Conservation (phyloP, 2,113 vertebrate species). For the Atlantisia rogersi region DNA sequence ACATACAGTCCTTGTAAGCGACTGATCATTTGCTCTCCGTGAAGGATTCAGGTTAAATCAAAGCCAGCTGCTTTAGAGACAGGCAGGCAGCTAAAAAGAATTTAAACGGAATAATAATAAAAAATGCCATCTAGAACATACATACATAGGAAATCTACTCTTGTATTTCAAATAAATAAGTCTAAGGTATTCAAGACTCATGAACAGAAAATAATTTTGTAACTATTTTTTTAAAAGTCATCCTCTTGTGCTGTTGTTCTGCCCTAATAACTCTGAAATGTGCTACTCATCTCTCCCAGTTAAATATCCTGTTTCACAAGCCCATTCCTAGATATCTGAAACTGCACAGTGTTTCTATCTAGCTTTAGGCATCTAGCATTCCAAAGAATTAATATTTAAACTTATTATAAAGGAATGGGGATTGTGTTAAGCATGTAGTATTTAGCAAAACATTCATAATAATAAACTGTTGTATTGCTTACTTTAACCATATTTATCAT, state of each 20-base stretch:
- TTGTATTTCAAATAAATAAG: slow-evolving; percentile 42
- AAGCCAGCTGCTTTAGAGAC: slow-evolving; percentile 72
- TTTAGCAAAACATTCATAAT: slow-evolving; percentile 74
- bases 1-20: background rate
- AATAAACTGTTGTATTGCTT: slow-evolving; percentile 65
- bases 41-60: slow-evolving; percentile 75
- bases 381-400: slow-evolving; percentile 86
- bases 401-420: slow-evolving; percentile 80
- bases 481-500: slow-evolving; percentile 65
- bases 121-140: slow-evolving; percentile 52
- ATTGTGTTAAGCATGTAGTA: slow-evolving; percentile 75
- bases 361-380: slow-evolving; percentile 83
- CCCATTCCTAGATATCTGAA: slow-evolving; percentile 79
- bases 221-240: slow-evolving; percentile 67
- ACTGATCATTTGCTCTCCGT: slow-evolving; percentile 68
- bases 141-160: slow-evolving; percentile 3
- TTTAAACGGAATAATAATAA: slow-evolving; percentile 62
- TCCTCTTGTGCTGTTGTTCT: slow-evolving; percentile 53
- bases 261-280: slow-evolving; percentile 76
- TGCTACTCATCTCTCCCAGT: slow-evolving; percentile 75
- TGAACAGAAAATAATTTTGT: slow-evolving; percentile 66
- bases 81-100: background rate
- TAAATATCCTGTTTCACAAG: slow-evolving; percentile 84
- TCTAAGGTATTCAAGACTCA: slow-evolving; percentile 66
- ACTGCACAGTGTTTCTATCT: slow-evolving; percentile 75